Percentiles rank a stretch among this genome's conserved stretches.
These are phyloP conservation scores for Prunella himalayana DNA, from an alignment of 2,113 vertebrate genomes.

Conservation along the genomic window DNA sequence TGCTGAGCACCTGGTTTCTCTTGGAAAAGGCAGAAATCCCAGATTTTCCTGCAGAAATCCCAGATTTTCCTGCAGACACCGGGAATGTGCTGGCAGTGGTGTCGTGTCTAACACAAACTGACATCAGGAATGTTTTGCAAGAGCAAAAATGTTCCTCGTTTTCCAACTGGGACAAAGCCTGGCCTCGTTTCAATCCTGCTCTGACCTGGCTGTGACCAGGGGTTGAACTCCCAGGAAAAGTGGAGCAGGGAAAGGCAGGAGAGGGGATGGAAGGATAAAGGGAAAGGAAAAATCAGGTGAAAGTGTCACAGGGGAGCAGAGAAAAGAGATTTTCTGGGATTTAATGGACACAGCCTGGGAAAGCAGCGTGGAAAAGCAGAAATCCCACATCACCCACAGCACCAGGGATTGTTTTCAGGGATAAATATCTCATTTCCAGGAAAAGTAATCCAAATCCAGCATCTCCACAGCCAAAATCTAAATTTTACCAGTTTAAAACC, in stretches of 20 bases:
- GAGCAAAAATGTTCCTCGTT: background rate
- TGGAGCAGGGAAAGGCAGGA: background rate
- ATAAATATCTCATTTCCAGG: background rate
- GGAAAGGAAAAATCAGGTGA: background rate
- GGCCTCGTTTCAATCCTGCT: background rate
- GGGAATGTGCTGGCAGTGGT: background rate
- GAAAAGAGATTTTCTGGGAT: background rate
- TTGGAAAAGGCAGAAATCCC: background rate
- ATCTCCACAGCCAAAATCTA: background rate
- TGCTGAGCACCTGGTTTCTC: background rate
- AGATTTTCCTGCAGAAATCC: background rate
- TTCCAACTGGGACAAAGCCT: background rate
- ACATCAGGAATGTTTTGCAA: background rate
- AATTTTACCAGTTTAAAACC: background rate
- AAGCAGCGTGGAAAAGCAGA: background rate
- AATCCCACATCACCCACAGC: fast-evolving
- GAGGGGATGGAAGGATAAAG: background rate
- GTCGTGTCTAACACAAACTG: fast-evolving
- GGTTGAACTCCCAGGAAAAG: background rate
- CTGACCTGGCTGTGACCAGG: background rate
- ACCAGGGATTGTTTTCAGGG: background rate
- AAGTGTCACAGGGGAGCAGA: fast-evolving
- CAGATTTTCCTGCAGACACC: background rate
- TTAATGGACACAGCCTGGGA: background rate
- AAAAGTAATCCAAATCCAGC: background rate